phyloP scores from a whole-genome alignment of 2,888 invertebrate species.

The Pristionchus fissidentatus region DNA sequence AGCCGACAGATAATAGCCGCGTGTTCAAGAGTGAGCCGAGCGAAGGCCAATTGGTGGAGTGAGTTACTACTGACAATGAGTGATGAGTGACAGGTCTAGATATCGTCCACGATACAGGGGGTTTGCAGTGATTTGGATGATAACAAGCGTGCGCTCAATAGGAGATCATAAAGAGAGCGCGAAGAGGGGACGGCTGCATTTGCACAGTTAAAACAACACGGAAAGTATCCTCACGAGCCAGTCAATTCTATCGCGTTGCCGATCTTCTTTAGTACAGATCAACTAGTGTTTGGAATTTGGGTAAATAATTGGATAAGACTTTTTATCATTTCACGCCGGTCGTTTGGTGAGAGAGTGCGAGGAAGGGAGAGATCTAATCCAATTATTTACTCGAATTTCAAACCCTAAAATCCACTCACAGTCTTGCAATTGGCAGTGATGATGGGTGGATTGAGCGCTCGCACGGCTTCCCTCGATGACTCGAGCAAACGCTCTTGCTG shows the following conservation, averaged over 20 bases:
- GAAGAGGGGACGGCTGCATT: neutral
- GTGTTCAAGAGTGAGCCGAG: neutral
- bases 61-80: too few relatives aligned
- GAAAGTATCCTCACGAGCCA: too few relatives aligned
- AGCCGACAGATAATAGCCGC: constrained; percentile 21
- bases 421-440: neutral
- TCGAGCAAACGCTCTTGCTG: constrained; percentile 41
- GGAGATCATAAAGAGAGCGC: constrained; percentile 11
- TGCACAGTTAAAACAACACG: neutral
- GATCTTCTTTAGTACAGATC: too few relatives aligned
- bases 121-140: constrained; percentile 41
- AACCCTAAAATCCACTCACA: too few relatives aligned
- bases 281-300: too few relatives aligned
- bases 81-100: constrained; percentile 15
- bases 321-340: too few relatives aligned
- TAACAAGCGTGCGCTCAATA: constrained; percentile 3
- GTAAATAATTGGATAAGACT: too few relatives aligned
- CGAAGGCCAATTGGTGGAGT: neutral
- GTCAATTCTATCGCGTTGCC: too few relatives aligned
- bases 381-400: too few relatives aligned
- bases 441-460: neutral
- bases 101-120: neutral
- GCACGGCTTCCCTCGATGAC: neutral
- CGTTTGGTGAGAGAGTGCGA: too few relatives aligned
- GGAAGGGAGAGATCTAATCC: too few relatives aligned